phyloP scores from a whole-genome alignment of 2,888 invertebrate species.

The Hofmannophila pseudospretella region DNA sequence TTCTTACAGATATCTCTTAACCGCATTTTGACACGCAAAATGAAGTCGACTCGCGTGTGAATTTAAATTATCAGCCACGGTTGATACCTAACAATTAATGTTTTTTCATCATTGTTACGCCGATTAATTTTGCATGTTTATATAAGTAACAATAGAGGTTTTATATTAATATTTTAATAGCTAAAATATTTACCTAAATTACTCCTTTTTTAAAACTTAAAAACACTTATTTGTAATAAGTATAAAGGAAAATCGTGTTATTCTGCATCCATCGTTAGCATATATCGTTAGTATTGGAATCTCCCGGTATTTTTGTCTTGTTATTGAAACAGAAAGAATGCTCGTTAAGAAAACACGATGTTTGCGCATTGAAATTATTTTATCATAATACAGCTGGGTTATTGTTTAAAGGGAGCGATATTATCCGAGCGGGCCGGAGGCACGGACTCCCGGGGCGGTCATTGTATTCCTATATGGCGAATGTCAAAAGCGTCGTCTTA shows the following conservation, averaged over 20 bases:
- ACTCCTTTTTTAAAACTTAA: no score
- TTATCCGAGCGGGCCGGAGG: slow-evolving; percentile 52
- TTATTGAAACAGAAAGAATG: slow-evolving; percentile 34
- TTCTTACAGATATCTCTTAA: slow-evolving; percentile 50
- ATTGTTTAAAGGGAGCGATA: slow-evolving; percentile 72
- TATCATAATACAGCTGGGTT: slow-evolving; percentile 72
- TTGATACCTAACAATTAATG: slow-evolving; percentile 43
- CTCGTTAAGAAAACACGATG: slow-evolving; percentile 70
- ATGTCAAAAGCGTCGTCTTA: slow-evolving; percentile 78
- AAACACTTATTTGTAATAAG: no score
- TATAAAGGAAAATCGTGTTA: background rate
- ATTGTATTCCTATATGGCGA: slow-evolving; percentile 78
- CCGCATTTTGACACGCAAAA: slow-evolving; percentile 67
- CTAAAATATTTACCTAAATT: no score
- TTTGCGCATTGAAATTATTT: slow-evolving; percentile 72
- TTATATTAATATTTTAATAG: background rate
- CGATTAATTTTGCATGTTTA: slow-evolving; percentile 38
- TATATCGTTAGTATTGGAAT: slow-evolving; percentile 2
- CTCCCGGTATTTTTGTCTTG: slow-evolving; percentile 10
- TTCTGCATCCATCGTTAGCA: background rate
- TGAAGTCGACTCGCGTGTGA: slow-evolving; percentile 60
- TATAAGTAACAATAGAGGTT: slow-evolving; percentile 1
- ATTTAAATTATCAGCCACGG: slow-evolving; percentile 54
- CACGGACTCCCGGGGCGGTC: slow-evolving; percentile 67
- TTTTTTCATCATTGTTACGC: slow-evolving; percentile 26